Conservation (phyloP, 2,888 invertebrate species). For the Graphium colonna region DNA sequence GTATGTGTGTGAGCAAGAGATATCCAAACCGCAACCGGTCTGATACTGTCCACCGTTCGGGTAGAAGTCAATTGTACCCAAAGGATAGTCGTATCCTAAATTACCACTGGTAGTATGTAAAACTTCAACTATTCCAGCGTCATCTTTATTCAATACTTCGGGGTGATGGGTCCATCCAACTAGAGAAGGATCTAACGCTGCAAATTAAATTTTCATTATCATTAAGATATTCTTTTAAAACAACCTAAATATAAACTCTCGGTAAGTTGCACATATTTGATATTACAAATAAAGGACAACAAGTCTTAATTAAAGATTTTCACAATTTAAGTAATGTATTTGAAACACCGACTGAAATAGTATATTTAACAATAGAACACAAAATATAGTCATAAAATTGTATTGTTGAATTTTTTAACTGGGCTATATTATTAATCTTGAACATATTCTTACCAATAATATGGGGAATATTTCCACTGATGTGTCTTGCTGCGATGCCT, state of each 20-base stretch:
- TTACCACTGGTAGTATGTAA: conserved; percentile 57
- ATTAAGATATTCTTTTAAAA: no score
- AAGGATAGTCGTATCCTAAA: conserved; percentile 57
- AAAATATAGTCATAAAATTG: no score
- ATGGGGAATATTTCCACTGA: conserved; percentile 45
- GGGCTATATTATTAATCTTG: no score
- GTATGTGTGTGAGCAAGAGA: conserved; percentile 50
- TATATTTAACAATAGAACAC: neutral
- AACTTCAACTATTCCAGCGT: conserved; percentile 62
- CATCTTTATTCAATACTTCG: conserved; percentile 44
- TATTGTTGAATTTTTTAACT: no score
- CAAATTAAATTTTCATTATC: neutral
- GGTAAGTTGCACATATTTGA: no score
- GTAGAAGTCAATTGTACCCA: conserved; percentile 67
- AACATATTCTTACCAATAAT: conserved; percentile 51
- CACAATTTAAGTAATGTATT: neutral
- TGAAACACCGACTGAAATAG: no score
- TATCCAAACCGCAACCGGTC: conserved; percentile 46
- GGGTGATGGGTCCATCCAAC: conserved; percentile 65
- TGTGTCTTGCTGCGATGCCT: conserved; percentile 57
- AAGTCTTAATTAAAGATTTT: no score
- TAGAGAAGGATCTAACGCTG: conserved; percentile 65
- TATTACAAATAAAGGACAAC: no score
- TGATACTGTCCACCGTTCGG: conserved; percentile 62
- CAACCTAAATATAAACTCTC: no score